Conservation (phyloP, 1,140 invertebrate genomes). For the Sipha flava region DNA sequence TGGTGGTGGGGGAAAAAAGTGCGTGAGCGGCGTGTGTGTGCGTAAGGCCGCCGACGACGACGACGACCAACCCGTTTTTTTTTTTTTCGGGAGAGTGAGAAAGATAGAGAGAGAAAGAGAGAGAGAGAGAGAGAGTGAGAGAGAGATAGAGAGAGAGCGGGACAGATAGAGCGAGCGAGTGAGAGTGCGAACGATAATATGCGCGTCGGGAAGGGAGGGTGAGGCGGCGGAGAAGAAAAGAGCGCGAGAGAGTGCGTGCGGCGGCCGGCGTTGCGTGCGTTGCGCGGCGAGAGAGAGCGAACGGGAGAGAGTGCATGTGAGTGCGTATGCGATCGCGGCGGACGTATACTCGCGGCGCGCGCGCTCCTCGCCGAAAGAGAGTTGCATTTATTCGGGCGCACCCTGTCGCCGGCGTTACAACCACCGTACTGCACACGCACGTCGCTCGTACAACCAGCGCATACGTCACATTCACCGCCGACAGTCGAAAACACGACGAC, state of each 20-base stretch:
- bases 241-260: background rate
- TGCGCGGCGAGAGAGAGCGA: too few relatives aligned
- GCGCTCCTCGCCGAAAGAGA: slow-evolving; percentile 12
- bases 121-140: background rate
- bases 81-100: background rate
- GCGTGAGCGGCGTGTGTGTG: slow-evolving; percentile 2
- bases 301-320: background rate
- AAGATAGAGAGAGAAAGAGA: background rate
- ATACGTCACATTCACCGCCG: background rate
- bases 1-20: background rate
- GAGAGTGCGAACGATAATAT: background rate
- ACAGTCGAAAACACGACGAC: background rate
- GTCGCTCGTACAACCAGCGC: slow-evolving; percentile 4
- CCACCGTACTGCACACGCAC: slow-evolving; percentile 19
- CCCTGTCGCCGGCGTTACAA: slow-evolving; percentile 32
- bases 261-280: too few relatives aligned
- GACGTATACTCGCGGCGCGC: background rate
- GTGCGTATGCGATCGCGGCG: background rate
- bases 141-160: background rate
- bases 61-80: slow-evolving; percentile 11
- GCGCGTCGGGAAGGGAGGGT: too few relatives aligned
- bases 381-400: slow-evolving; percentile 31
- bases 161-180: background rate
- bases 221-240: background rate
- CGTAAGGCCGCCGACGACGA: background rate